phyloP scores from a whole-genome alignment of 2,113 vertebrate species.

The Anthoscopus minutus region DNA sequence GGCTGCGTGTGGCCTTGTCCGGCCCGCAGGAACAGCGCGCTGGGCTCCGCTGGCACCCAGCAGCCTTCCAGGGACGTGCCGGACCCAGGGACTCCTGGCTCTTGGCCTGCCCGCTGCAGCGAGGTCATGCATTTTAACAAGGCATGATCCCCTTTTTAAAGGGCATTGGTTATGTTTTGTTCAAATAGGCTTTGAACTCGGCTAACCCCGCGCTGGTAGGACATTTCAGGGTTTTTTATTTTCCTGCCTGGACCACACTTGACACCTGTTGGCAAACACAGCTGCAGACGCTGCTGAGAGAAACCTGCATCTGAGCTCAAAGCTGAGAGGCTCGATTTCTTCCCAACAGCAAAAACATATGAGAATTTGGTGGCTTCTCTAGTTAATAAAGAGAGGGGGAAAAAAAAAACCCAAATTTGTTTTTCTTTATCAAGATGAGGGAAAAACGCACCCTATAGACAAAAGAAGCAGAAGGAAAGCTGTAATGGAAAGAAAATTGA shows the following conservation, averaged over 20 bases:
- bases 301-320: neutral
- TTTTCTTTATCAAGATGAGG: conserved; percentile 37
- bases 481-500: conserved; percentile 81
- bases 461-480: conserved; percentile 73
- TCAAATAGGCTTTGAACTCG: neutral
- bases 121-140: neutral
- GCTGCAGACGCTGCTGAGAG: neutral
- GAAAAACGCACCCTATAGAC: conserved; percentile 17
- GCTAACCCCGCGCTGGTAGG: neutral
- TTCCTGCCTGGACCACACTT: neutral
- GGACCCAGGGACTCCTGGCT: fast-evolving
- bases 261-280: conserved; percentile 34
- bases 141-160: neutral
- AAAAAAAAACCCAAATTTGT: neutral
- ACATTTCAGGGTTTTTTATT: neutral
- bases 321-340: neutral
- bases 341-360: neutral
- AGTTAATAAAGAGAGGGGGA: neutral
- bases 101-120: neutral
- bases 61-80: neutral
- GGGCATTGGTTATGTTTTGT: neutral
- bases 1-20: neutral
- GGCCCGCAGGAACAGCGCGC: fast-evolving
- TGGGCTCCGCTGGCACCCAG: neutral
- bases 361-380: neutral